These are phyloP conservation scores for Tokudaia tokunoshimensis DNA, from an alignment of 2,797 vertebrate genomes.

Conservation along the genomic window DNA sequence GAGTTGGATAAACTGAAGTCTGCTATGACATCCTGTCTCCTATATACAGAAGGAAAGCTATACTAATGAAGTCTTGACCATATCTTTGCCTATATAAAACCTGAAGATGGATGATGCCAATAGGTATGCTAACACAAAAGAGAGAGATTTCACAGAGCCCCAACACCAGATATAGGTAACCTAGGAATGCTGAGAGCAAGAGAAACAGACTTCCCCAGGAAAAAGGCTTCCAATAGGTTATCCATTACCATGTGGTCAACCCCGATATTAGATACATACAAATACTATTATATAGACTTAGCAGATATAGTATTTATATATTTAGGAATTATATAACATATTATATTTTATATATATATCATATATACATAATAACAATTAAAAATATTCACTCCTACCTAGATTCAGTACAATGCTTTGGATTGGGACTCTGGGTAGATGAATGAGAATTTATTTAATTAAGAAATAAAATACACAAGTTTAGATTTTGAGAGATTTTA, in stretches of 20 bases:
- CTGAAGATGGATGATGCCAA: neutral
- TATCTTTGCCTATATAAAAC: neutral
- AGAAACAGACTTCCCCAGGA: neutral
- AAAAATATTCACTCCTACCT: neutral
- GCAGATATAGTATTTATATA: neutral
- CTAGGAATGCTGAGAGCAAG: neutral
- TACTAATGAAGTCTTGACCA: neutral
- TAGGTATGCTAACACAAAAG: neutral
- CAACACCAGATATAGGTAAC: neutral
- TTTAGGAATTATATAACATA: neutral
- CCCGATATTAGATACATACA: neutral
- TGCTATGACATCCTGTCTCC: neutral
- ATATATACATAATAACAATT: neutral
- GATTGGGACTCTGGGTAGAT: neutral
- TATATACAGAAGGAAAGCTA: neutral
- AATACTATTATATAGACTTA: neutral
- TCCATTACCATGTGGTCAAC: neutral
- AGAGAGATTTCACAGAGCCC: neutral
- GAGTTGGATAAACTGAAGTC: neutral
- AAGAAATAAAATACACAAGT: conserved; percentile 2
- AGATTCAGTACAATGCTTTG: neutral
- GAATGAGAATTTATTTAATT: neutral
- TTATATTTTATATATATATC: too few relatives aligned
- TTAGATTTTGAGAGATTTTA: neutral
- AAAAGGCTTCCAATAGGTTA: neutral